Evolutionary conservation across 2,113 vertebrate genomes (phyloP), one percentile per base, ranked within the genome.

Genomic region (Rissa tridactyla): DNA sequence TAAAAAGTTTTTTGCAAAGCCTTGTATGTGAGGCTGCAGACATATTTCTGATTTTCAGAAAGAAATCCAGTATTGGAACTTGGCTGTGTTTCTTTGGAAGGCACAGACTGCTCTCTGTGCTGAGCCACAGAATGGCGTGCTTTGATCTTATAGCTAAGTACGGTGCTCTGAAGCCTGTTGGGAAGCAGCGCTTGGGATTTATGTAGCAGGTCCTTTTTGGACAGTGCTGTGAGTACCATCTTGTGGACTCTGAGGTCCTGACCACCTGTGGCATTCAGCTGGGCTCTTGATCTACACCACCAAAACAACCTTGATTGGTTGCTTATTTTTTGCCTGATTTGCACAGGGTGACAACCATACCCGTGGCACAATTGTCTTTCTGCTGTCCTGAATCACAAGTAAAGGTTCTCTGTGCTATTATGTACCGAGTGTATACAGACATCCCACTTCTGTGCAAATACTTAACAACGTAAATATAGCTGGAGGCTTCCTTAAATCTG

Each of bases 161-260:
- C 68, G 2, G 1, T 11, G 22, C 49, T 71, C 36, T 30, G 60
- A 54, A 3, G 8, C 44, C 62, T 62, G 44, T 16, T 55, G 90
- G 65, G 71, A 92, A 80, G 6, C 64, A 16, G 21, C 2, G 5
- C 19, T 58, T 61, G 44, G 44, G 52, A 40, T 32, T 82, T 22
- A 84, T 78, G 72, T 4, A 58, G 82, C 30, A 32, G 32, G 15
- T 55, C 18, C 76, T 47, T 68, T 73, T 32, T 93, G 86, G 83
- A n/a, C 38, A 89, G 73, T 80, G 86, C 71, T 49, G 62, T 68
- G 86, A 94, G 83, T 96, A 97, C 95, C 96, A 95, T 72, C 92
- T 95, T 94, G 96, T 95, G 95, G 95, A 46, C 78, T 94, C 70
- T 16, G 5, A 77, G 72, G 21, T 93, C 52, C 72, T 72, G 91